phyloP scores from a whole-genome alignment of 2,888 invertebrate species.

The Torymus texanus region DNA sequence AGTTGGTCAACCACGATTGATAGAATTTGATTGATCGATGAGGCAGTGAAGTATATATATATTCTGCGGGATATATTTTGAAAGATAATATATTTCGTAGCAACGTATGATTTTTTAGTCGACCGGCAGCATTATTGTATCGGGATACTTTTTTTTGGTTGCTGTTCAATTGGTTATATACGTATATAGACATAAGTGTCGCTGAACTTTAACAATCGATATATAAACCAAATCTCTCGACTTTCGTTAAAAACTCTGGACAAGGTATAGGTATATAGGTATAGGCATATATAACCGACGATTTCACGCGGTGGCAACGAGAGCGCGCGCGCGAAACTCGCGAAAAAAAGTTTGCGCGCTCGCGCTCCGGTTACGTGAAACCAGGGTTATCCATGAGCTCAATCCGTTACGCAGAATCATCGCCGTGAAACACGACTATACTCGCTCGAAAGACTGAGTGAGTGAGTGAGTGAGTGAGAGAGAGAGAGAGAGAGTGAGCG shows the following conservation, averaged over 20 bases:
- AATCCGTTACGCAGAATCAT: conserved; percentile 51
- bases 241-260: conserved; percentile 18
- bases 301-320: not conserved
- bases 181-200: not conserved
- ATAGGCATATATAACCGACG: not conserved
- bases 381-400: conserved; percentile 54
- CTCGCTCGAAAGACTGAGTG: conserved; percentile 5
- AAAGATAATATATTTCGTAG: too few species aligned
- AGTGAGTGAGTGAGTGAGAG: not conserved
- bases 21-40: too few species aligned
- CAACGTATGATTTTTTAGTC: too few species aligned
- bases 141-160: too few species aligned
- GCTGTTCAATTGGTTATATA: too few species aligned
- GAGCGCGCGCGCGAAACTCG: not conserved
- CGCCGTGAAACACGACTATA: conserved; percentile 23
- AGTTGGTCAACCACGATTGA: too few species aligned
- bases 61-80: too few species aligned
- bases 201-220: not conserved
- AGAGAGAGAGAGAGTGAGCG: conserved; percentile 25
- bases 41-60: too few species aligned
- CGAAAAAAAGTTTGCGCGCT: conserved; percentile 12
- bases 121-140: too few species aligned
- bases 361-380: conserved; percentile 34
- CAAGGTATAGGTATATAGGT: not conserved
- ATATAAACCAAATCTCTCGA: not conserved